Percentiles rank a stretch among this genome's conserved stretches.
Conservation (phyloP, 2,113 vertebrate species). For the Emydura subglobosa region DNA sequence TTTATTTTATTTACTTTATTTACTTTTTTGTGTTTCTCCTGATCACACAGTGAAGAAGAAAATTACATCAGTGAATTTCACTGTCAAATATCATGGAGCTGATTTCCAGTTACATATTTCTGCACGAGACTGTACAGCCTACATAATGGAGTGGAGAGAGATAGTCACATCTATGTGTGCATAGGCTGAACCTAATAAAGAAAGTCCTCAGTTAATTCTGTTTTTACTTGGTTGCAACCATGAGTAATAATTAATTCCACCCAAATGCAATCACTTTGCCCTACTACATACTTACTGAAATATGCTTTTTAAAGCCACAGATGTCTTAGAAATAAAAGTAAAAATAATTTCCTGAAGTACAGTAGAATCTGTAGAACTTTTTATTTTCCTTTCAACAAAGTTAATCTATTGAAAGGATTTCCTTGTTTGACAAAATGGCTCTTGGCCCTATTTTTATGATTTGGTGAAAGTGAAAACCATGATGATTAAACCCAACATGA, state of each 20-base stretch:
- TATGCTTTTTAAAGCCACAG: neutral
- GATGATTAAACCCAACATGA: neutral
- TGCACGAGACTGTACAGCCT: neutral
- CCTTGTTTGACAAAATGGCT: neutral
- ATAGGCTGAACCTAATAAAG: neutral
- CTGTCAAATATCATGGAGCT: neutral
- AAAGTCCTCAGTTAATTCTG: neutral
- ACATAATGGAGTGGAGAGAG: neutral
- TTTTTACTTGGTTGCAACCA: neutral
- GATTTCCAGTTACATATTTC: neutral
- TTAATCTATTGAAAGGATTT: neutral
- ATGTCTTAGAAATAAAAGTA: neutral
- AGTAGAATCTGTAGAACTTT: neutral
- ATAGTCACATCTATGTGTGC: neutral
- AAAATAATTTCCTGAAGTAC: neutral
- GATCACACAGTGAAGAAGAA: neutral
- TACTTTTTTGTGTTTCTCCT: neutral
- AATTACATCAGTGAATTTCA: neutral
- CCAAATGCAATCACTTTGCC: neutral
- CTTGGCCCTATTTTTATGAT: neutral
- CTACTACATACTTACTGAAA: neutral
- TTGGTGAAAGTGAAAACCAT: neutral
- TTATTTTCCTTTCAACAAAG: neutral
- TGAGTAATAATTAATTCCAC: neutral
- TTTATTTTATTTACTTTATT: neutral